Percentiles rank a stretch among this genome's conserved stretches.
These are phyloP conservation scores for Notodonta ziczac DNA, from an alignment of 2,888 invertebrate species.

Conservation along the genomic window DNA sequence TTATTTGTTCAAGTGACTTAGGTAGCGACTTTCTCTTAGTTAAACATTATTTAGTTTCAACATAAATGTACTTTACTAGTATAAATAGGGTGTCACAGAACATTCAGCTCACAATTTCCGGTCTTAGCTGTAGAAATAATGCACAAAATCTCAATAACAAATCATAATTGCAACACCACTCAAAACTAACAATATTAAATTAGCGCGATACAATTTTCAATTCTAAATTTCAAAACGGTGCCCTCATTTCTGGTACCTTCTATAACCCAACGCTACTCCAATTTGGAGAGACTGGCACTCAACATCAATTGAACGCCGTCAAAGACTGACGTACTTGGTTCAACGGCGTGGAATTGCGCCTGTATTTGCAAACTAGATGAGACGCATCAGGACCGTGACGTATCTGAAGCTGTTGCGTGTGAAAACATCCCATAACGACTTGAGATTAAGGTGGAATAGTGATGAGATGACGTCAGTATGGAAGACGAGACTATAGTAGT, in stretches of 20 bases:
- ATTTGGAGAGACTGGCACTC: background rate
- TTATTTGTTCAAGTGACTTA: background rate
- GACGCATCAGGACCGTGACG: background rate
- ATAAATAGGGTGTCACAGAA: too few species aligned
- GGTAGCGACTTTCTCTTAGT: background rate
- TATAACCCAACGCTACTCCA: background rate
- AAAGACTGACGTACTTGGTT: background rate
- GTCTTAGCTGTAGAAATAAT: too few species aligned
- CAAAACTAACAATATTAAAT: too few species aligned
- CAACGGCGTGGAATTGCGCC: background rate
- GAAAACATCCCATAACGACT: background rate
- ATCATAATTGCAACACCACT: too few species aligned
- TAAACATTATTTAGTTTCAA: too few species aligned
- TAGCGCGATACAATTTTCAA: too few species aligned
- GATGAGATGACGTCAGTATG: background rate
- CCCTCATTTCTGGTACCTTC: background rate
- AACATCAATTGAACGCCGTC: background rate
- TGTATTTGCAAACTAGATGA: constrained; percentile 3
- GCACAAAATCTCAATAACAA: too few species aligned
- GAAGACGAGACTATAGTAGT: background rate
- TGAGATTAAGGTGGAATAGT: background rate
- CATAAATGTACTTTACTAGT: too few species aligned
- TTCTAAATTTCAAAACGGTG: too few species aligned
- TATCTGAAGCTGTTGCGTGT: background rate
- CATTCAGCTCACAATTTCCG: too few species aligned